Percentiles rank a stretch among this genome's conserved stretches.
Evolutionary conservation across 1,140 invertebrate genomes (phyloP).

Genomic region (Drosophila guanche): DNA sequence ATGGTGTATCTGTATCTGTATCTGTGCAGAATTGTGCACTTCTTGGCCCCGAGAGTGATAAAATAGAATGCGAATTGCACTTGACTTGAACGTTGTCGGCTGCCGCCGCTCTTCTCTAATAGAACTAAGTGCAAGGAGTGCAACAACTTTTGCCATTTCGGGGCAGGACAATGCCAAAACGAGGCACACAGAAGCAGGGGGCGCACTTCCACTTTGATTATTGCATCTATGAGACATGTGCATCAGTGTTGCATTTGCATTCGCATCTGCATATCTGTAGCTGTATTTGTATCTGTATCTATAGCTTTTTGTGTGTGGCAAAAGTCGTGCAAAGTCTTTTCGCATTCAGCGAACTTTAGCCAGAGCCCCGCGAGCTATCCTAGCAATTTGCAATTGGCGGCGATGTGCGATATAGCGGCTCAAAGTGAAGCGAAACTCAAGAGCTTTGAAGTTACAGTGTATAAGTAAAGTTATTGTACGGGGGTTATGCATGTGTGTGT

Average conservation of each 20-base stretch:
- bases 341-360: conserved; percentile 51
- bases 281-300: conserved; percentile 7
- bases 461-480: conserved; percentile 67
- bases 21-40: conserved; percentile 65
- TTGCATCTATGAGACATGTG: conserved; percentile 45
- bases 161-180: conserved; percentile 15
- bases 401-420: conserved; percentile 61
- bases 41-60: conserved; percentile 25
- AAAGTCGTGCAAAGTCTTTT: conserved; percentile 43
- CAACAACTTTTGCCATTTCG: conserved; percentile 51
- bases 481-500: conserved; percentile 22
- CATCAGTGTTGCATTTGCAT: conserved; percentile 28
- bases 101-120: conserved; percentile 56
- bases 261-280: conserved; percentile 18
- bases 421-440: conserved; percentile 77
- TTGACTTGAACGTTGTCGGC: conserved; percentile 64
- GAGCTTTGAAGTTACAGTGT: conserved; percentile 79
- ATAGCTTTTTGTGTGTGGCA: conserved; percentile 17
- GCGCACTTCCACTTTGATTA: conserved; percentile 68
- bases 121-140: conserved; percentile 72
- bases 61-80: conserved; percentile 71
- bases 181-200: conserved; percentile 5
- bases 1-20: conserved; percentile 51
- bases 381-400: conserved; percentile 54
- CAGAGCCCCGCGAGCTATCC: conserved; percentile 42